Base-by-base conservation (phyloP, 2,797 vertebrate species). In the Peromyscus nudipes region DNA sequence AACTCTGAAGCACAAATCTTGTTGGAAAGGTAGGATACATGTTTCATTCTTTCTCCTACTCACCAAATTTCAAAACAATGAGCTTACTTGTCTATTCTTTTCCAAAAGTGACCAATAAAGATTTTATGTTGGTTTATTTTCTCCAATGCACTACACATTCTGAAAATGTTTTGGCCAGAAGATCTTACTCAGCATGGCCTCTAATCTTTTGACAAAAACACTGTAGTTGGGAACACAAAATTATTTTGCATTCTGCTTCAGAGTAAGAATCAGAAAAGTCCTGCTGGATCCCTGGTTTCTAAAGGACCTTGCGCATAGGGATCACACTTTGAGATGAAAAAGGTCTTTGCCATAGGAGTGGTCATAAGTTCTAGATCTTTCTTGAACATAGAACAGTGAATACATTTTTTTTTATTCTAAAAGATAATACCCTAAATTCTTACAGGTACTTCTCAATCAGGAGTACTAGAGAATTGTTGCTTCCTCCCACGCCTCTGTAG, bases 11-110 rank as follows among this genome's bases (percentile, higher is more conserved):
- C 46, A 82, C 2, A 86, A 79, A 73, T 77, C 21, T 69, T n/a
- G 34, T 23, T 67, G 71, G 65, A 97, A 95, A 93, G 12, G 46
- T n/a, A 89, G 49, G 91, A 67, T 73, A 83, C 46, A 90, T 77
- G 10, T 34, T 71, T 73, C 12, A 60, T 37, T 86, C 27, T 86
- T 95, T 52, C 37, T 25, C 86, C 94, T 77, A 75, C 69, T 92
- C 67, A 31, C 7, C 11, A 46, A 9, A 82, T 97, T 94, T 77
- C 21, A 69, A 96, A 91, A 81, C 46, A 76, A 49, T 85, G 43
- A 49, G 7, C 69, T 91, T 29, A 16, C 57, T 73, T 89, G n/a
- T 43, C 40, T 76, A 37, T 6, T 82, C n/a, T 89, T 77, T 62
- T 82, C 71, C 85, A 85, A 91, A 94, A 31, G 65, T 46, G 34